Conservation (phyloP, 1,140 invertebrate species). For the Saccostrea glomerata region DNA sequence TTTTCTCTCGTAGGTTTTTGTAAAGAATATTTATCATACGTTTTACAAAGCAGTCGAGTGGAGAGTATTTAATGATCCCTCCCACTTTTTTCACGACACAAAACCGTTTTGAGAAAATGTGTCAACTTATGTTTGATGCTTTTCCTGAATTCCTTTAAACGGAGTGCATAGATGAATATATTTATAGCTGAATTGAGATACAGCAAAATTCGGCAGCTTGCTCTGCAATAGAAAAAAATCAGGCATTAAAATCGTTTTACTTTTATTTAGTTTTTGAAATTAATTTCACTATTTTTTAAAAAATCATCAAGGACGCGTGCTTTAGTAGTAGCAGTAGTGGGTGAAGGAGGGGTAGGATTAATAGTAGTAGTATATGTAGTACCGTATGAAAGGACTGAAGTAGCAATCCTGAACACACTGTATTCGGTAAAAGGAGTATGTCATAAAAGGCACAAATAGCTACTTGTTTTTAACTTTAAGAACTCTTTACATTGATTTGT, state of each 20-base stretch:
- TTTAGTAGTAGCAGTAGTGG: too few relatives aligned
- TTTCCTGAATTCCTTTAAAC: slow-evolving; percentile 55
- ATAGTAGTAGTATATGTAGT: background rate
- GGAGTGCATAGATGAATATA: slow-evolving; percentile 62
- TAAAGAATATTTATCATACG: background rate
- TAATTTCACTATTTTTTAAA: too few relatives aligned
- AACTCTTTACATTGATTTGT: too few relatives aligned
- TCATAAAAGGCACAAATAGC: slow-evolving; percentile 59
- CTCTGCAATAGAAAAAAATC: slow-evolving; percentile 45
- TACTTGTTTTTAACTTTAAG: too few relatives aligned
- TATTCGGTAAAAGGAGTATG: slow-evolving; percentile 55
- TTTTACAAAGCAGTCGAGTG: background rate
- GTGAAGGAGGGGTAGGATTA: too few relatives aligned
- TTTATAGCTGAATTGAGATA: slow-evolving; percentile 59
- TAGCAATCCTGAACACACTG: slow-evolving; percentile 34
- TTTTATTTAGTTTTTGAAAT: too few relatives aligned
- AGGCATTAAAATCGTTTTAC: too few relatives aligned
- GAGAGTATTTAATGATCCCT: too few relatives aligned
- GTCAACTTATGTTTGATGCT: slow-evolving; percentile 48
- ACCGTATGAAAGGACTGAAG: slow-evolving; percentile 40
- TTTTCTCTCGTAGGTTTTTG: too few relatives aligned
- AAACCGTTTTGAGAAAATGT: background rate
- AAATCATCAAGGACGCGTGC: too few relatives aligned
- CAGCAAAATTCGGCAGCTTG: slow-evolving; percentile 54
- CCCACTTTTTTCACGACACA: too few relatives aligned